Evolutionary conservation across 2,113 vertebrate species (phyloP).

Genomic region (Vombatus ursinus): DNA sequence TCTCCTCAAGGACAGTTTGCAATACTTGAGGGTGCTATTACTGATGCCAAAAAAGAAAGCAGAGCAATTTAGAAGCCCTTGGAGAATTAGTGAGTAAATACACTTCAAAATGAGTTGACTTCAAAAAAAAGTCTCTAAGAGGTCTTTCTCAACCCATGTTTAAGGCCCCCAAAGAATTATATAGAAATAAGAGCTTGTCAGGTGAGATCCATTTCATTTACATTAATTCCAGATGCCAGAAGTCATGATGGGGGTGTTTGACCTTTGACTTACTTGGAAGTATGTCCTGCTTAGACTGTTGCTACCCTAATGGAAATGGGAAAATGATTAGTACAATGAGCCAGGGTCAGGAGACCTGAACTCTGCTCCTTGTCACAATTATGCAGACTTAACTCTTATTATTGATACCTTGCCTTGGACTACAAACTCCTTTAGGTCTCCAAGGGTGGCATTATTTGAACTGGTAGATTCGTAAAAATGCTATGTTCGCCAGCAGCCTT

Average conservation of each 20-base stretch:
- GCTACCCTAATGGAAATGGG: conserved; percentile 26
- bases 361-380: not conserved
- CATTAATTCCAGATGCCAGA: conserved; percentile 17
- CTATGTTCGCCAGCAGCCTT: conserved; percentile 52
- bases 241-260: not conserved
- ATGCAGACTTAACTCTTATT: not conserved
- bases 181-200: not conserved
- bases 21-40: not conserved
- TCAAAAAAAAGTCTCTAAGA: conserved; percentile 18
- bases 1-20: conserved; percentile 30
- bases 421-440: conserved; percentile 11
- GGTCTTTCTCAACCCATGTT: not conserved
- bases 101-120: conserved; percentile 61
- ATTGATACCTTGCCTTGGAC: conserved; percentile 2
- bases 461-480: conserved; percentile 14
- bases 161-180: not conserved
- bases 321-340: conserved; percentile 23
- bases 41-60: conserved; percentile 34
- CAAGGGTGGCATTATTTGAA: not conserved
- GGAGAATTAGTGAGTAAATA: conserved; percentile 39
- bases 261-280: not conserved
- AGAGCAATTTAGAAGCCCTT: conserved; percentile 42
- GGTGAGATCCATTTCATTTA: not conserved
- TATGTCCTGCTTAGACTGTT: not conserved
- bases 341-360: not conserved